These are phyloP conservation scores for Cyanoderma ruficeps DNA, from an alignment of 2,113 vertebrate species.

Conservation along the genomic window DNA sequence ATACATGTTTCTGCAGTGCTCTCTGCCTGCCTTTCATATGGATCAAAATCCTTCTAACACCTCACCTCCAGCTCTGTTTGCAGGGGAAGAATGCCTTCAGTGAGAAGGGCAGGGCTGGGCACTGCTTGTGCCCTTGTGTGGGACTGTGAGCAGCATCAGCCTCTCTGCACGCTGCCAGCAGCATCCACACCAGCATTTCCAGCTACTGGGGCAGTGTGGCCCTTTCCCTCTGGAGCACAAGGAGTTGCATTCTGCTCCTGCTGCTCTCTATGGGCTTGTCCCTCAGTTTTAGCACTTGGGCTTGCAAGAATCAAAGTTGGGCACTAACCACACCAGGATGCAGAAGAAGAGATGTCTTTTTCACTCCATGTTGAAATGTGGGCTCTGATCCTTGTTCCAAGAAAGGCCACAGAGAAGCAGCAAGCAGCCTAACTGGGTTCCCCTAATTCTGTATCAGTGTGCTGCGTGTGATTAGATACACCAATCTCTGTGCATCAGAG, in stretches of 20 bases:
- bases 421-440: not conserved
- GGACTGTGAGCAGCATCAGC: not conserved
- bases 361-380: rapidly evolving
- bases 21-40: not conserved
- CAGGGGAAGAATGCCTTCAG: not conserved
- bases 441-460: not conserved
- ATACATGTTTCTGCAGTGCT: rapidly evolving
- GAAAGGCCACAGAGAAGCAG: not conserved
- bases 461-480: not conserved
- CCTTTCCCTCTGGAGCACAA: not conserved
- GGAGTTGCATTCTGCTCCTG: not conserved
- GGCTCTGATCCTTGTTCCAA: not conserved
- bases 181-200: not conserved
- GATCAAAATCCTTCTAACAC: not conserved
- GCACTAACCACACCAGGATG: not conserved
- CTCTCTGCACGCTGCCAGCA: not conserved
- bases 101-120: not conserved
- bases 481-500: not conserved
- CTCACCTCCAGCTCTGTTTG: not conserved
- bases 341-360: not conserved
- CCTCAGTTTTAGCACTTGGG: not conserved
- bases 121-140: not conserved
- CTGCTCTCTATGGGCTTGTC: not conserved
- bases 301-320: not conserved
- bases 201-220: rapidly evolving